phyloP scores from a whole-genome alignment of 1,140 invertebrate genomes.

The Eriocheir sinensis region DNA sequence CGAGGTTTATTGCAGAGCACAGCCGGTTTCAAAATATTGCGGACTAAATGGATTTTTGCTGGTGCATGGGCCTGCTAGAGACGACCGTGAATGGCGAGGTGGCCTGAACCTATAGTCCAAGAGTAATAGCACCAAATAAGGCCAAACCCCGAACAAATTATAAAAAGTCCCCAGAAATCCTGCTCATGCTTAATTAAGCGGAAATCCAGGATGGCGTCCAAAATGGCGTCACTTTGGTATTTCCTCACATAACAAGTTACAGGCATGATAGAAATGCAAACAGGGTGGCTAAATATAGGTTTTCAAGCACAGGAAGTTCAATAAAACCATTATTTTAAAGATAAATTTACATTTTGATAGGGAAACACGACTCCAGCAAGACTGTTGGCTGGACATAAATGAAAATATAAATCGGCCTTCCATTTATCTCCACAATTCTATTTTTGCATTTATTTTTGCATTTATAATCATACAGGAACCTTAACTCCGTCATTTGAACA shows the following conservation, averaged over 20 bases:
- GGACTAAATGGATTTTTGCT: too few relatives aligned
- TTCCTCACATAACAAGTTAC: neutral
- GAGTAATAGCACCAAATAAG: too few relatives aligned
- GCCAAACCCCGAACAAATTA: neutral
- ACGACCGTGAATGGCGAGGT: too few relatives aligned
- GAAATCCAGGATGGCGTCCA: too few relatives aligned
- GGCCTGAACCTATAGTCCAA: too few relatives aligned
- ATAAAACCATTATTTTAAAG: conserved; percentile 27
- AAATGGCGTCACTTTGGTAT: conserved; percentile 1
- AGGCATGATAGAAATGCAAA: too few relatives aligned
- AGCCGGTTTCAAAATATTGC: too few relatives aligned
- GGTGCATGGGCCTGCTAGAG: too few relatives aligned
- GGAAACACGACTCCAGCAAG: neutral
- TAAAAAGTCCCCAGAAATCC: conserved; percentile 12
- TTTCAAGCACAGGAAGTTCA: conserved; percentile 11
- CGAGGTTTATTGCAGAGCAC: too few relatives aligned
- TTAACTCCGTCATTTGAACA: conserved; percentile 19
- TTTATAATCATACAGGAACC: conserved; percentile 32
- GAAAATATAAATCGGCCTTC: neutral
- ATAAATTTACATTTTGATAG: neutral
- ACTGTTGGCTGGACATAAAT: conserved; percentile 13
- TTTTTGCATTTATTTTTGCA: neutral
- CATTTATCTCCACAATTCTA: neutral
- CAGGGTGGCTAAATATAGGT: neutral
- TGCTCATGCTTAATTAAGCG: neutral